Conservation (phyloP, 2,113 vertebrate species). For the Clarias magur region DNA sequence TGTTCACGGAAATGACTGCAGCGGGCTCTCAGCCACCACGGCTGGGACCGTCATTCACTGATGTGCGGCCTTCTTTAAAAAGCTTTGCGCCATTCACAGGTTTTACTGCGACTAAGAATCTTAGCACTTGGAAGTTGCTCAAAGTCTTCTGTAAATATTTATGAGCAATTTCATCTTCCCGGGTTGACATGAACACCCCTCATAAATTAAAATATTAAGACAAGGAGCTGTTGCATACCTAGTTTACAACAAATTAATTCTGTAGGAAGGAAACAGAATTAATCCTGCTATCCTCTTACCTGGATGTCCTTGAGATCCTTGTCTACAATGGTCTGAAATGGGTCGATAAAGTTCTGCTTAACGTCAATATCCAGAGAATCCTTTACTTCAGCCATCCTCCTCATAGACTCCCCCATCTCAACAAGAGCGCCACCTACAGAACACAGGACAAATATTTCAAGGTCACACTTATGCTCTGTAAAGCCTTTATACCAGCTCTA, state of each 20-base stretch:
- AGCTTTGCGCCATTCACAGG: too few relatives aligned
- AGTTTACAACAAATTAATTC: not conserved
- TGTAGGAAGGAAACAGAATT: not conserved
- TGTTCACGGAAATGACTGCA: too few relatives aligned
- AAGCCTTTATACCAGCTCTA: not conserved
- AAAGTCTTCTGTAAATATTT: too few relatives aligned
- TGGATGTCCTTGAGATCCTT: constrained; percentile 97
- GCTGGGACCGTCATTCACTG: too few relatives aligned
- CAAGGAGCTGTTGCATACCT: not conserved
- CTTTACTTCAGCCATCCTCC: constrained; percentile 88
- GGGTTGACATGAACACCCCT: too few relatives aligned
- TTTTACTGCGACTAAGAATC: too few relatives aligned
- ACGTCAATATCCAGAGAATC: constrained; percentile 96
- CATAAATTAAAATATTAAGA: not conserved
- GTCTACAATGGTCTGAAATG: constrained; percentile 91
- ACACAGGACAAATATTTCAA: not conserved
- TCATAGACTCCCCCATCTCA: constrained; percentile 92
- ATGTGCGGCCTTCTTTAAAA: too few relatives aligned
- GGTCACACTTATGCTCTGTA: too few relatives aligned
- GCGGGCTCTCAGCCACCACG: too few relatives aligned
- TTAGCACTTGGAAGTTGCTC: too few relatives aligned
- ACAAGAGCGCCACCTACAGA: constrained; percentile 85
- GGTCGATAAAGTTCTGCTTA: constrained; percentile 97
- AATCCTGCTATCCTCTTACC: constrained; percentile 65
- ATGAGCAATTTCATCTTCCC: too few relatives aligned